Conservation (phyloP, 2,888 invertebrate species). For the Hyalella azteca region DNA sequence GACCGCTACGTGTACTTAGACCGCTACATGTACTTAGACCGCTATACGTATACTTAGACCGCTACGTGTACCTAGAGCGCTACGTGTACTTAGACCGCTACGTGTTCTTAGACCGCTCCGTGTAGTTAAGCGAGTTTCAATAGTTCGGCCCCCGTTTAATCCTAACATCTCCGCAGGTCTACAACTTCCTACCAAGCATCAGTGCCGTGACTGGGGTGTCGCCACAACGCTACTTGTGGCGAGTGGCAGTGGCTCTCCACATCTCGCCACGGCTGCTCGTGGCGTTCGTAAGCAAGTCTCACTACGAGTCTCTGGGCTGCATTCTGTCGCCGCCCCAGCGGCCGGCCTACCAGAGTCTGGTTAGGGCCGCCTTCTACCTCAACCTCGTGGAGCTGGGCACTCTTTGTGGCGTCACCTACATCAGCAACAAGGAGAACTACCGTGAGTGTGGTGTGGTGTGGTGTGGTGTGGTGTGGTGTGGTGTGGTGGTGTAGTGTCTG, state of each 20-base stretch:
- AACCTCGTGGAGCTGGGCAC: conserved; percentile 83
- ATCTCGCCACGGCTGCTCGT: conserved; percentile 88
- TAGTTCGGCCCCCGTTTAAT: too few relatives aligned
- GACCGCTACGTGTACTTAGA: too few relatives aligned
- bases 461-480: too few relatives aligned
- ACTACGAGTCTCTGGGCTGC: conserved; percentile 73
- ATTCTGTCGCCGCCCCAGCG: conserved; percentile 60
- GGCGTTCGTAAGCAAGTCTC: conserved; percentile 74
- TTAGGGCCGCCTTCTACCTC: conserved; percentile 73
- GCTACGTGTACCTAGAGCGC: too few relatives aligned
- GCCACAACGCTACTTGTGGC: conserved; percentile 91
- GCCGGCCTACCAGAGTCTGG: conserved; percentile 64
- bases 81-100: too few relatives aligned
- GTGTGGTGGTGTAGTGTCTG: too few relatives aligned
- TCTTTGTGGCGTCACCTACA: conserved; percentile 89
- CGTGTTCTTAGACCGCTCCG: too few relatives aligned
- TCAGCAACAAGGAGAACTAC: conserved; percentile 93
- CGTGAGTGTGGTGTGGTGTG: conserved; percentile 75
- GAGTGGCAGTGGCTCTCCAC: conserved; percentile 88
- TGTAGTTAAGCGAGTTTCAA: too few relatives aligned
- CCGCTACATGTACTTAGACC: too few relatives aligned
- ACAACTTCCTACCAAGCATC: conserved; percentile 92
- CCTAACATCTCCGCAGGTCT: conserved; percentile 77
- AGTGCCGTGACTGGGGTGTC: conserved; percentile 94
- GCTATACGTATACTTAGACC: too few relatives aligned